Conservation (phyloP, 2,888 invertebrate genomes). For the Synergus umbraculus region DNA sequence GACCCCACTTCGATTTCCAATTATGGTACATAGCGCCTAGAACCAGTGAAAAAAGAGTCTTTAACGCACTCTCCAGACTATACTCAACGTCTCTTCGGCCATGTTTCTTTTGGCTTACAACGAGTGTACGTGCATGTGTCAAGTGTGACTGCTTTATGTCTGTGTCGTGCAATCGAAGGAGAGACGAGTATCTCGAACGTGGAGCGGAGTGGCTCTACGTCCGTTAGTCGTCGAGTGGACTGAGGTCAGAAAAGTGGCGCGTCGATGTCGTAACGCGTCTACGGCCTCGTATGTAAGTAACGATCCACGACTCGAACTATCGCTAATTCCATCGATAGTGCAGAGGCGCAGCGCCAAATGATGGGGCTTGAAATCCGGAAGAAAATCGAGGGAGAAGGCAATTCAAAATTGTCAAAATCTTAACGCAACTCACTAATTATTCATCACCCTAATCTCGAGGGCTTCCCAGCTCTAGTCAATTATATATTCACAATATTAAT, state of each 20-base stretch:
- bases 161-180: slow-evolving; percentile 41
- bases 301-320: slow-evolving; percentile 20
- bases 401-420: neutral
- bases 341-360: slow-evolving; percentile 3
- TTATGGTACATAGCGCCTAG: neutral
- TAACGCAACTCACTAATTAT: no score
- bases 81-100: neutral
- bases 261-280: slow-evolving; percentile 40
- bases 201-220: slow-evolving; percentile 33
- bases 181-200: slow-evolving; percentile 37
- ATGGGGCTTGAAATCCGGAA: slow-evolving; percentile 8
- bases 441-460: no score
- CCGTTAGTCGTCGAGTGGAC: slow-evolving; percentile 39
- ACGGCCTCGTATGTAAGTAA: slow-evolving; percentile 40
- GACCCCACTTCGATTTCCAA: neutral
- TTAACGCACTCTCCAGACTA: neutral
- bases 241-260: slow-evolving; percentile 41
- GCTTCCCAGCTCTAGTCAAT: no score
- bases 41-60: neutral
- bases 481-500: neutral
- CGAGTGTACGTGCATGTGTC: slow-evolving; percentile 40
- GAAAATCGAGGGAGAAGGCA: neutral
- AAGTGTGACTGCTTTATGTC: slow-evolving; percentile 41
- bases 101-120: slow-evolving; percentile 35
- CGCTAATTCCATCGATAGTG: slow-evolving; percentile 17